These are phyloP conservation scores for Pampusana beccarii DNA, from an alignment of 2,113 vertebrate genomes.

Conservation along the genomic window DNA sequence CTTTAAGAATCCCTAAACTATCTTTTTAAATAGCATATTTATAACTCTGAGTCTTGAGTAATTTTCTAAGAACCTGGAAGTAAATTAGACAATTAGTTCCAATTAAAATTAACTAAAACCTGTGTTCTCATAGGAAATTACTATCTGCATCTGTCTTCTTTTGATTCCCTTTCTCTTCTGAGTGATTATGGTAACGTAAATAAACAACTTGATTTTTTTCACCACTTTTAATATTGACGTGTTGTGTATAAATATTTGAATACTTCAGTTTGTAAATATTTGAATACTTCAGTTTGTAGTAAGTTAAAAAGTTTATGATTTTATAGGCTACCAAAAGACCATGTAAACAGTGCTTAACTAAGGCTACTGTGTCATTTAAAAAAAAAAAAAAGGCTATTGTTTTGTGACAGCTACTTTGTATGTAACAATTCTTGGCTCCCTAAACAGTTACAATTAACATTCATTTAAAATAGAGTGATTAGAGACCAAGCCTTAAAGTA, in stretches of 20 bases:
- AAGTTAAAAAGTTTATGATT: neutral
- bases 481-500: neutral
- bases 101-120: neutral
- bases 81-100: neutral
- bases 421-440: neutral
- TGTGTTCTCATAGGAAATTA: neutral
- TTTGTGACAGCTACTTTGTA: neutral
- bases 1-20: neutral
- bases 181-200: neutral
- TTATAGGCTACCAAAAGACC: neutral
- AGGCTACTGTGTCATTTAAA: neutral
- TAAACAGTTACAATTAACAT: neutral
- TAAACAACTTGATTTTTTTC: neutral
- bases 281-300: neutral
- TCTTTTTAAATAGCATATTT: neutral
- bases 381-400: neutral
- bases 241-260: neutral
- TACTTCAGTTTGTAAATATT: neutral
- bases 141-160: neutral
- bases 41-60: neutral
- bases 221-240: neutral
- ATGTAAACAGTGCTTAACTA: neutral
- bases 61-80: neutral
- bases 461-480: neutral
- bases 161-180: neutral